Base-by-base conservation (phyloP, 2,113 vertebrate genomes). In the Stictonetta naevosa region DNA sequence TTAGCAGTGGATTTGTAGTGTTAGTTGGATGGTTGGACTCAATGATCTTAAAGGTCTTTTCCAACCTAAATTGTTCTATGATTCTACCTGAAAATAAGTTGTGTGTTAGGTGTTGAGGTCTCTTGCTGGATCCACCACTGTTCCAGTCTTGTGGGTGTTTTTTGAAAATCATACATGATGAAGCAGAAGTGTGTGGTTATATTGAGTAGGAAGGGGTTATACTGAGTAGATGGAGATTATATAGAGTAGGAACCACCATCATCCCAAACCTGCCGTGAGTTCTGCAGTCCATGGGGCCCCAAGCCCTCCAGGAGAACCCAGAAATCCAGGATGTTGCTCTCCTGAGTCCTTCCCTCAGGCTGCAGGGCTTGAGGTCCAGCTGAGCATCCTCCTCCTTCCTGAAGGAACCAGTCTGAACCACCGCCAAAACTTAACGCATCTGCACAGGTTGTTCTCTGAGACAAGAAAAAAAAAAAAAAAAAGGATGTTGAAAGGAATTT, bases 351-450 rank as follows among this genome's bases (percentile, higher is more conserved):
- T 50, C 22, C 53, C 42, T 42, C 0, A 0, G 29, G 34, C 34
- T 90, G 38, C 29, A 62, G 62, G 28, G 6, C 11, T 69, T 72
- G 46, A 69, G 33, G 29, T 87, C 40, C 2, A 0, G 13, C 60
- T 64, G 19, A 46, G 33, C 15, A 15, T 22, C 40, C 38, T 69
- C 23, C 19, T 75, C 14, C 53, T 77, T 20, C 48, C 58, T 42
- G 48, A 79, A 78, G 48, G 29, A 93, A 38, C 7, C 2, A 7
- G 22, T 76, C 48, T 91, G 74, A 93, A 82, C 29, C 44, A 34
- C 62, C 76, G 34, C 74, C 71, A 79, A 78, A 88, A 75, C 28
- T 82, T 82, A 78, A 76, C 89, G 55, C 55, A 86, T 34, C 86
- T 93, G 68, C 90, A 25, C 1, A 1, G 33, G 31, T 22, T 62